Conservation (phyloP, 2,797 vertebrate genomes). For the Vireo griseus region DNA sequence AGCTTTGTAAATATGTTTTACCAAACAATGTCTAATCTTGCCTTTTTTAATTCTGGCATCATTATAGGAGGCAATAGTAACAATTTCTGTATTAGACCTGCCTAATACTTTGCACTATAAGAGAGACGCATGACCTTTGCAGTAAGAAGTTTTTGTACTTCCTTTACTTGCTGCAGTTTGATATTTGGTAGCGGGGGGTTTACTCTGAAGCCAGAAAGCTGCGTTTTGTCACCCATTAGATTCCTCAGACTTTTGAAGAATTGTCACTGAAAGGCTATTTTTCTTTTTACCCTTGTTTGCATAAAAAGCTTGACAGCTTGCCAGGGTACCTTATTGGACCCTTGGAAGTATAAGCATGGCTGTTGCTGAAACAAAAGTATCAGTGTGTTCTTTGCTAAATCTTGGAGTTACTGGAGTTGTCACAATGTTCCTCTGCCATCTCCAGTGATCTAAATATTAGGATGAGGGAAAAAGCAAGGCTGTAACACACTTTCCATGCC, state of each 20-base stretch:
- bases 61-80: not conserved
- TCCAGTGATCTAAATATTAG: not conserved
- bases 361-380: not conserved
- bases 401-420: not conserved
- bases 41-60: not conserved
- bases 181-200: not conserved
- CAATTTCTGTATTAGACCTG: not conserved
- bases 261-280: not conserved
- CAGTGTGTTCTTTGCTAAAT: not conserved
- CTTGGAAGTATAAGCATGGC: not conserved
- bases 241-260: not conserved
- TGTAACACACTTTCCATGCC: not conserved
- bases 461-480: not conserved
- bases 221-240: not conserved
- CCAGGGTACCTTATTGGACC: not conserved
- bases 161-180: not conserved
- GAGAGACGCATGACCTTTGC: not conserved
- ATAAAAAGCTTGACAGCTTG: not conserved
- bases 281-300: not conserved
- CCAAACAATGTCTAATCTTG: not conserved
- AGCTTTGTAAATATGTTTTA: not conserved
- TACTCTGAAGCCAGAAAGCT: not conserved
- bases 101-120: not conserved
- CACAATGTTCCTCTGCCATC: not conserved
- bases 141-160: not conserved